These are phyloP conservation scores for Enteromius afrohamiltoni DNA, from an alignment of 2,797 vertebrate species.

Conservation along the genomic window DNA sequence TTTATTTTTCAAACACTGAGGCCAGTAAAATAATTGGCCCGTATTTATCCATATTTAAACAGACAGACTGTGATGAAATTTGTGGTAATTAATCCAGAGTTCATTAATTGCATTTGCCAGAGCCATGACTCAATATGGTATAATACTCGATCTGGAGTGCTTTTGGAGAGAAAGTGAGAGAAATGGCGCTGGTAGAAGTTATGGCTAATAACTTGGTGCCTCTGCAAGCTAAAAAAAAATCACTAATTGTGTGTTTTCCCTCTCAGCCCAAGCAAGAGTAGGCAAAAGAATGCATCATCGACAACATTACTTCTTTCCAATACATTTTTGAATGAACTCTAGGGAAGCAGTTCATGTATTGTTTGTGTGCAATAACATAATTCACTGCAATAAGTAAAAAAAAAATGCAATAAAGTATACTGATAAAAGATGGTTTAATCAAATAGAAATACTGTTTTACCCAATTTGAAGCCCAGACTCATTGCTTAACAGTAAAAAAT, in stretches of 20 bases:
- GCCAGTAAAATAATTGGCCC: conserved; percentile 30
- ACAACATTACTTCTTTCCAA: conserved; percentile 4
- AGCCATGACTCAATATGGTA: conserved; percentile 33
- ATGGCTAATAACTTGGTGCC: conserved; percentile 22
- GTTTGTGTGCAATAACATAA: not conserved
- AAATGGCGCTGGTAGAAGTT: not conserved
- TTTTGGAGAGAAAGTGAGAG: conserved; percentile 29
- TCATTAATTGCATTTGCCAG: conserved; percentile 46
- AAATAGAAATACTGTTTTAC: not conserved
- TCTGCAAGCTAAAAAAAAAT: conserved; percentile 10
- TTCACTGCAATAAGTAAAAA: conserved; percentile 6
- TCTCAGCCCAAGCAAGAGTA: not conserved
- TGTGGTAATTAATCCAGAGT: conserved; percentile 41
- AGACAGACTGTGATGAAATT: conserved; percentile 44
- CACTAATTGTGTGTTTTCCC: conserved; percentile 8
- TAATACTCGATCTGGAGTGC: conserved; percentile 22
- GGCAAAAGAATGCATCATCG: not conserved
- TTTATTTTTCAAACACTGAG: conserved; percentile 27
- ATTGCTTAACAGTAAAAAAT: not conserved
- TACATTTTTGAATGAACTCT: not conserved
- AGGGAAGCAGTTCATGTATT: not conserved
- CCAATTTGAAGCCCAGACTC: not conserved
- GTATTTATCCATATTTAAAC: conserved; percentile 47
- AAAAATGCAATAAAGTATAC: not conserved
- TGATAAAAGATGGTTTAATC: not conserved